These are phyloP conservation scores for Eristalis tenax DNA, from an alignment of 2,888 invertebrate species.

Conservation along the genomic window DNA sequence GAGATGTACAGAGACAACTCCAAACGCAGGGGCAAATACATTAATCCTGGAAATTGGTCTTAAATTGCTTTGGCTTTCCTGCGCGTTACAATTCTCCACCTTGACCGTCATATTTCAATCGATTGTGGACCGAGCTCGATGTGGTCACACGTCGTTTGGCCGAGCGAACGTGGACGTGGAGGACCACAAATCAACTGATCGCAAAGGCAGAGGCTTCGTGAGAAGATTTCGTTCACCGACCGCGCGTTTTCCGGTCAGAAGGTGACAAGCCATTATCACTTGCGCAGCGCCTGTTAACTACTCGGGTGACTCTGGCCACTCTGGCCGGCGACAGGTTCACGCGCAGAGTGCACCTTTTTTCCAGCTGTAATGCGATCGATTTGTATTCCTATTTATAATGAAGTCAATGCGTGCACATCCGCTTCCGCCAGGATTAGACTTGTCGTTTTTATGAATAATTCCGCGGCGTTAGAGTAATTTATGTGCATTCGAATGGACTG, in stretches of 20 bases:
- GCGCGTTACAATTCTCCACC: conserved; percentile 53
- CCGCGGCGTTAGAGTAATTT: conserved; percentile 51
- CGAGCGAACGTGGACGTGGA: neutral
- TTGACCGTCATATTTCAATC: conserved; percentile 56
- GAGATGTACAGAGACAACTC: neutral
- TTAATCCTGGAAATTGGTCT: conserved; percentile 54
- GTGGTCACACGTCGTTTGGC: neutral
- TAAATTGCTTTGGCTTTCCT: conserved; percentile 42
- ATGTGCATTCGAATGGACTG: conserved; percentile 63
- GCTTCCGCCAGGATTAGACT: conserved; percentile 55
- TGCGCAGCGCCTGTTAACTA: neutral
- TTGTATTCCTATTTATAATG: conserved; percentile 66
- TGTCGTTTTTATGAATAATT: conserved; percentile 61
- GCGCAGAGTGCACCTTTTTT: neutral
- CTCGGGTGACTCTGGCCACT: neutral
- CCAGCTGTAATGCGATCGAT: conserved; percentile 50
- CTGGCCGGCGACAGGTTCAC: conserved; percentile 17
- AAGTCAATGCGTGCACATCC: conserved; percentile 62
- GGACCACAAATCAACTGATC: conserved; percentile 56
- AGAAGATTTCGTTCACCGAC: conserved; percentile 48
- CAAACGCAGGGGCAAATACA: conserved; percentile 11
- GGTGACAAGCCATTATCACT: conserved; percentile 16
- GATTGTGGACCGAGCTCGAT: conserved; percentile 26
- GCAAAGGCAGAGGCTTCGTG: conserved; percentile 57
- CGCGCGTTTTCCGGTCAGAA: conserved; percentile 19